Conservation (phyloP, 2,888 invertebrate species). For the Drosophila austrosaltans region DNA sequence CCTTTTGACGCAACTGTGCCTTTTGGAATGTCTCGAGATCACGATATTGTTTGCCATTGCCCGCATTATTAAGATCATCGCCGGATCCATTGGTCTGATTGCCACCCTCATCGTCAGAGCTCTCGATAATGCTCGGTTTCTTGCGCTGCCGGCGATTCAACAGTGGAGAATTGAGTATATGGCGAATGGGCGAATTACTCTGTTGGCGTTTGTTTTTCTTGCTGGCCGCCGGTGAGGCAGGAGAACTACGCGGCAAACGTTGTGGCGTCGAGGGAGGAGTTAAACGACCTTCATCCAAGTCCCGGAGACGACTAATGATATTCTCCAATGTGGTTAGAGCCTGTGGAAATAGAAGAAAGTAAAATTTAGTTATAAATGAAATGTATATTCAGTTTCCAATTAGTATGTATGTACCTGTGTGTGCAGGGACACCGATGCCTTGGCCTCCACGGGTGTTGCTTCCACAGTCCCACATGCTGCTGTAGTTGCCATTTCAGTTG, state of each 20-base stretch:
- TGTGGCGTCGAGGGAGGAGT: conserved; percentile 85
- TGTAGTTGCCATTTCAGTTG: conserved; percentile 44
- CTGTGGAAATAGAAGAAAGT: conserved; percentile 62
- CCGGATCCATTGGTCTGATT: conserved; percentile 85
- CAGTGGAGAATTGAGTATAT: conserved; percentile 93
- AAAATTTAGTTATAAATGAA: not conserved
- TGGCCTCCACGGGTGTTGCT: conserved; percentile 82
- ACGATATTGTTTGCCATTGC: conserved; percentile 89
- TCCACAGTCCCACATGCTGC: conserved; percentile 73
- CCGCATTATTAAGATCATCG: conserved; percentile 84
- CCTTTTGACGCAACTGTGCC: conserved; percentile 95
- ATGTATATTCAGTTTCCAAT: not conserved
- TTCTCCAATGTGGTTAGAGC: conserved; percentile 86
- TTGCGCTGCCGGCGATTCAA: conserved; percentile 90
- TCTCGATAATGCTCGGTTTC: conserved; percentile 89
- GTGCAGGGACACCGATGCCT: conserved; percentile 83
- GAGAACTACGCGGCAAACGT: conserved; percentile 90
- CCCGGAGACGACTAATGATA: conserved; percentile 85
- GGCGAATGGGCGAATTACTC: conserved; percentile 91
- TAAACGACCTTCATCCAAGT: conserved; percentile 84
- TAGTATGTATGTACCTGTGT: conserved; percentile 78
- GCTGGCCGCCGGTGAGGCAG: conserved; percentile 89
- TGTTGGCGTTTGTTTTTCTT: conserved; percentile 90
- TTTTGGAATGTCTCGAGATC: conserved; percentile 96
- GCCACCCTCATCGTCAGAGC: conserved; percentile 92